Evolutionary conservation across 1,140 invertebrate genomes (phyloP).

Genomic region (Sitodiplosis mosellana): DNA sequence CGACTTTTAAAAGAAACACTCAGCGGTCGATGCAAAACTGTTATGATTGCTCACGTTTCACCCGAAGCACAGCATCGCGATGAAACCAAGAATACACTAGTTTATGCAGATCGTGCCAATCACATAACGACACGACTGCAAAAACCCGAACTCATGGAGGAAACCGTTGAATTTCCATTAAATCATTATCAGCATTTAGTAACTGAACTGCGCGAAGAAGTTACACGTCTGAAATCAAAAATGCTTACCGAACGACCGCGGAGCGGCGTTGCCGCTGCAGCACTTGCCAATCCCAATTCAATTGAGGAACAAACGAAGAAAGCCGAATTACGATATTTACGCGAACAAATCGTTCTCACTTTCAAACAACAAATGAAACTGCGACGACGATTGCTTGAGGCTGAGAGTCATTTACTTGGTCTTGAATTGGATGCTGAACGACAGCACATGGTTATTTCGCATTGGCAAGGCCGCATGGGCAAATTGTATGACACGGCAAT

Average conservation of each 20-base stretch:
- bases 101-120: slow-evolving; percentile 85
- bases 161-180: slow-evolving; percentile 26
- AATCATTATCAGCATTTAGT: slow-evolving; percentile 61
- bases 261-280: slow-evolving; percentile 22
- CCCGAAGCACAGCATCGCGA: slow-evolving; percentile 61
- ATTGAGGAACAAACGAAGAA: slow-evolving; percentile 25
- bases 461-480: slow-evolving; percentile 66
- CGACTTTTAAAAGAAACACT: slow-evolving; percentile 65
- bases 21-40: slow-evolving; percentile 77
- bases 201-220: slow-evolving; percentile 66
- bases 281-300: slow-evolving; percentile 7
- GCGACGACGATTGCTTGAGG: slow-evolving; percentile 62
- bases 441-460: slow-evolving; percentile 67
- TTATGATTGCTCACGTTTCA: slow-evolving; percentile 93
- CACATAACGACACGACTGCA: slow-evolving; percentile 50
- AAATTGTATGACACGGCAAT: slow-evolving; percentile 36
- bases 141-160: slow-evolving; percentile 18
- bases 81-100: slow-evolving; percentile 80
- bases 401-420: slow-evolving; percentile 65
- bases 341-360: slow-evolving; percentile 66
- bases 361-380: slow-evolving; percentile 85
- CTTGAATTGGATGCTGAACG: slow-evolving; percentile 69
- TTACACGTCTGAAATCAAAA: slow-evolving; percentile 58
- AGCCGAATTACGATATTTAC: slow-evolving; percentile 46
- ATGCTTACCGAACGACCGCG: slow-evolving; percentile 50